These are phyloP conservation scores for pig (Sus scrofa) DNA, from an alignment of 2,113 vertebrate species.

Conservation along the genomic window DNA sequence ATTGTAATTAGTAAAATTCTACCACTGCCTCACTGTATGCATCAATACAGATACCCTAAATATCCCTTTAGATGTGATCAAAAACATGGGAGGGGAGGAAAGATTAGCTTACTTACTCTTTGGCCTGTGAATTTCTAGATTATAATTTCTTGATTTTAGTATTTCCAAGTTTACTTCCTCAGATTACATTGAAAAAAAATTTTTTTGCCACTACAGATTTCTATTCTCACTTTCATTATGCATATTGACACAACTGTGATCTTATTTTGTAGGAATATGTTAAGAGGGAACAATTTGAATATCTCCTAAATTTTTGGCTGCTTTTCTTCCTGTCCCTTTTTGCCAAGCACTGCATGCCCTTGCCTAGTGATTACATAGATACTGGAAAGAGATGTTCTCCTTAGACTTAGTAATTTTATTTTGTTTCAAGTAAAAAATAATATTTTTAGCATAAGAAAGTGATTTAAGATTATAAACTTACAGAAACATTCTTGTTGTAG, in stretches of 20 bases:
- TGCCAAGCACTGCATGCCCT: slow-evolving; percentile 47
- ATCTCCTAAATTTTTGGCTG: slow-evolving; percentile 46
- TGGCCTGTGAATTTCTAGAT: not conserved
- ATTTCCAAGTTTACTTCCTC: slow-evolving; percentile 48
- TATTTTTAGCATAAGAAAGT: slow-evolving; percentile 13
- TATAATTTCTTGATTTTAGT: slow-evolving; percentile 49
- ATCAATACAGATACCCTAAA: not conserved
- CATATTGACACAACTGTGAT: slow-evolving; percentile 47
- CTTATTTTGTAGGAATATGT: slow-evolving; percentile 32
- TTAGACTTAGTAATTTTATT: slow-evolving; percentile 34
- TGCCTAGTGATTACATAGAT: slow-evolving; percentile 42
- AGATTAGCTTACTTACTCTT: not conserved
- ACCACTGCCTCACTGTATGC: not conserved
- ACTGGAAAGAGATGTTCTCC: slow-evolving; percentile 39
- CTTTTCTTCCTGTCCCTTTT: slow-evolving; percentile 58
- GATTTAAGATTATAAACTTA: not conserved
- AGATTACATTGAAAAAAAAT: not conserved
- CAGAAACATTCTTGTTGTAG: not conserved
- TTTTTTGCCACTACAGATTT: slow-evolving; percentile 53
- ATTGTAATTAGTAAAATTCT: not conserved
- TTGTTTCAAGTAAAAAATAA: slow-evolving; percentile 49
- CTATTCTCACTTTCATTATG: slow-evolving; percentile 47
- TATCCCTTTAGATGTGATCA: not conserved
- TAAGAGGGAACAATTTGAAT: slow-evolving; percentile 27
- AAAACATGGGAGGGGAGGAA: not conserved